Percentiles rank a stretch among this genome's conserved stretches.
phyloP scores from a whole-genome alignment of 2,113 vertebrate species.

The Romanogobio albipinnatus region DNA sequence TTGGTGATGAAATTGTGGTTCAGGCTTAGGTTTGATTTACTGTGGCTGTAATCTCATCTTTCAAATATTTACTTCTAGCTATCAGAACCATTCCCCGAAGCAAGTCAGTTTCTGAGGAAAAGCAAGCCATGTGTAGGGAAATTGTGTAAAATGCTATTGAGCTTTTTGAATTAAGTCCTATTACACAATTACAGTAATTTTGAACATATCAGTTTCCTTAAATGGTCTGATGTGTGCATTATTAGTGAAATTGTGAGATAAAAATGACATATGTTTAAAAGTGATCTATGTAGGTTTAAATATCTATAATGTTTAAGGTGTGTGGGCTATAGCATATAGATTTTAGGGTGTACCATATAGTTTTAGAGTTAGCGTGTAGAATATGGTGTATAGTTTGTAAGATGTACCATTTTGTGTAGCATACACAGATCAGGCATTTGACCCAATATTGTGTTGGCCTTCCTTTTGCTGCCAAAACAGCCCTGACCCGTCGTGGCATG shows the following conservation, averaged over 20 bases:
- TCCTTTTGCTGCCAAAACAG: too few species aligned
- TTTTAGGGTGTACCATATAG: background rate
- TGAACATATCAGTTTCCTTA: background rate
- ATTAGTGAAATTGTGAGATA: background rate
- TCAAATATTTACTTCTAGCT: constrained; percentile 17
- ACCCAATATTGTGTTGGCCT: too few species aligned
- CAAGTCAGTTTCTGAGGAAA: background rate
- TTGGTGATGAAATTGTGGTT: constrained; percentile 15
- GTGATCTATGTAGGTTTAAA: too few species aligned
- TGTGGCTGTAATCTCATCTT: constrained; percentile 16
- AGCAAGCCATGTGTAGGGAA: background rate
- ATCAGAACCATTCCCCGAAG: constrained; percentile 1
- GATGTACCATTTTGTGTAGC: background rate
- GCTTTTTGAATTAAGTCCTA: background rate
- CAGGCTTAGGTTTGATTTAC: constrained; percentile 10
- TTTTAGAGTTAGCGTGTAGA: background rate
- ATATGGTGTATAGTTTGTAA: background rate
- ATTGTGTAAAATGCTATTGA: background rate
- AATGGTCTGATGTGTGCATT: background rate
- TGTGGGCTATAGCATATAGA: too few species aligned
- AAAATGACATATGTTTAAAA: too few species aligned
- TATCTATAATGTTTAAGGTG: too few species aligned
- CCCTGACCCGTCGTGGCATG: too few species aligned
- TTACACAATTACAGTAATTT: background rate
- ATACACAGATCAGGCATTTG: background rate